Conservation (phyloP, 2,797 vertebrate genomes). For the Danio choprae region DNA sequence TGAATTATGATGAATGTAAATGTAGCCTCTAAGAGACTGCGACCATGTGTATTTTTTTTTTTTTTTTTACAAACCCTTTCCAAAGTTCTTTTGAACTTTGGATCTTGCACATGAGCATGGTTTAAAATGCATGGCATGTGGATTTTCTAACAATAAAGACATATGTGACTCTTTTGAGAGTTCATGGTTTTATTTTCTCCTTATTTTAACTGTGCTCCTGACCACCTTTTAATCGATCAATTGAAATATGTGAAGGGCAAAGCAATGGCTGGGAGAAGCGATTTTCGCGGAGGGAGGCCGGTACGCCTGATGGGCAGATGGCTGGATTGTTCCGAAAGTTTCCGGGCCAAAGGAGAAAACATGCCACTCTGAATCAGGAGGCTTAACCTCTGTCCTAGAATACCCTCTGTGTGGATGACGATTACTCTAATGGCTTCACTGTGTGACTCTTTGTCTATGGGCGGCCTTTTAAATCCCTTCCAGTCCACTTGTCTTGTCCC, state of each 20-base stretch:
- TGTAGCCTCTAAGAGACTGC: not conserved
- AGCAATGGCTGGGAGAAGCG: not conserved
- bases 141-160: slow-evolving; percentile 71
- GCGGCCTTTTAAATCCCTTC: slow-evolving; percentile 54
- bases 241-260: not conserved
- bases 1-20: slow-evolving; percentile 34
- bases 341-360: slow-evolving; percentile 63
- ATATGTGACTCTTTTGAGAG: slow-evolving; percentile 15
- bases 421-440: slow-evolving; percentile 49
- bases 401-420: slow-evolving; percentile 46
- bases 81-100: slow-evolving; percentile 1
- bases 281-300: slow-evolving; percentile 26
- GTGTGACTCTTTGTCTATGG: slow-evolving; percentile 48
- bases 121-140: slow-evolving; percentile 28
- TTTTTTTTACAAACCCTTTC: not conserved
- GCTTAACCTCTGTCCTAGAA: slow-evolving; percentile 52
- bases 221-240: not conserved
- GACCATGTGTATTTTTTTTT: not conserved
- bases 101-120: slow-evolving; percentile 15
- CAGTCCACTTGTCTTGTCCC: slow-evolving; percentile 56
- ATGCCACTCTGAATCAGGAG: slow-evolving; percentile 67
- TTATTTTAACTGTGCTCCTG: too few relatives aligned
- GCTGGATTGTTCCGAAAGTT: slow-evolving; percentile 62
- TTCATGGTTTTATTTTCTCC: not conserved
- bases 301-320: slow-evolving; percentile 55